These are phyloP conservation scores for Melanocharis versteri DNA, from an alignment of 2,113 vertebrate genomes.

Conservation along the genomic window DNA sequence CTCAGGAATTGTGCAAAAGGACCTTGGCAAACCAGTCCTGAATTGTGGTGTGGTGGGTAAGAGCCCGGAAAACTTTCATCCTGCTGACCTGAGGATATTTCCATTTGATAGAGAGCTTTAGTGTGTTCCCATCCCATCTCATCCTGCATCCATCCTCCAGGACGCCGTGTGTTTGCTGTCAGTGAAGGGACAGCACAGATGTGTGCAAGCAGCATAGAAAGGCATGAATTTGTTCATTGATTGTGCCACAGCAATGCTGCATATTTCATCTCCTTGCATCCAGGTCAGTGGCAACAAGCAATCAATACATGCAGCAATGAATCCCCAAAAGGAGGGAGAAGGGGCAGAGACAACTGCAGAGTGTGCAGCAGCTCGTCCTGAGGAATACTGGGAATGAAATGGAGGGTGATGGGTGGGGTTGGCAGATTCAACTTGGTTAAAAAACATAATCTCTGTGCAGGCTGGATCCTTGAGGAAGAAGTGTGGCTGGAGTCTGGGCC, in stretches of 20 bases:
- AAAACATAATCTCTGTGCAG: not conserved
- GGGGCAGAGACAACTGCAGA: not conserved
- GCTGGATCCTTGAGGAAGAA: fast-evolving
- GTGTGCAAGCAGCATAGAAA: not conserved
- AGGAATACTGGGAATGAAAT: not conserved
- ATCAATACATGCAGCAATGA: not conserved
- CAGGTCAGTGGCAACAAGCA: not conserved
- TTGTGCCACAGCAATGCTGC: not conserved
- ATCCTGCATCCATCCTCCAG: not conserved
- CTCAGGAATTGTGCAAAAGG: not conserved
- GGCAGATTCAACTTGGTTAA: not conserved
- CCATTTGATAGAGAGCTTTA: not conserved
- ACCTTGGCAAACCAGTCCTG: not conserved
- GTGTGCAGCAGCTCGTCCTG: not conserved
- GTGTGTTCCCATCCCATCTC: not conserved
- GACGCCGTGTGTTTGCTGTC: not conserved
- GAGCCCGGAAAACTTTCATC: not conserved
- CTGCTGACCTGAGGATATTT: not conserved
- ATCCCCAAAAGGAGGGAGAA: not conserved
- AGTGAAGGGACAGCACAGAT: not conserved
- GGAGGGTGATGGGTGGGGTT: not conserved
- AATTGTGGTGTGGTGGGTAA: not conserved
- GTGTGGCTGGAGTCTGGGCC: not conserved
- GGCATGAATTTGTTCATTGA: not conserved
- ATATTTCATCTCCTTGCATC: not conserved